Conservation (phyloP, 1,140 invertebrate genomes). For the Drosophila sucinea region DNA sequence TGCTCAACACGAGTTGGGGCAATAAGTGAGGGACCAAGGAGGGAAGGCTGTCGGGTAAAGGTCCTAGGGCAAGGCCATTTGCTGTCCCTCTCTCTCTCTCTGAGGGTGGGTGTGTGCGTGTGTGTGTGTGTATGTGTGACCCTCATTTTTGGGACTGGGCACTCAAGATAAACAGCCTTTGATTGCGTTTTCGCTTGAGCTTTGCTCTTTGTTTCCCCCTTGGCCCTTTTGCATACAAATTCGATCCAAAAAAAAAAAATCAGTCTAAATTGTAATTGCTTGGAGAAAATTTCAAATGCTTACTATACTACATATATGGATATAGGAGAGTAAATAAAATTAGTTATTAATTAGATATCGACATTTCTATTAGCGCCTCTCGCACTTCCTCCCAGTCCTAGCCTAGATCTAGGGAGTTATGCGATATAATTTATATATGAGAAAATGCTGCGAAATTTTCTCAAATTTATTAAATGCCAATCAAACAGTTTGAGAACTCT, state of each 20-base stretch:
- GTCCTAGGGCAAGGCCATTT: conserved; percentile 19
- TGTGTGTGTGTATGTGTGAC: conserved; percentile 4
- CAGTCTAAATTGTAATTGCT: background rate
- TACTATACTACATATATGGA: too few relatives aligned
- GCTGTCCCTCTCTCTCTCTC: background rate
- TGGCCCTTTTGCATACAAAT: conserved; percentile 11
- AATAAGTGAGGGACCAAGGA: background rate
- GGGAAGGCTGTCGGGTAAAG: conserved; percentile 1
- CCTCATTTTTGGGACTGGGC: conserved; percentile 25
- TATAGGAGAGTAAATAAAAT: background rate
- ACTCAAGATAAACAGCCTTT: conserved; percentile 58
- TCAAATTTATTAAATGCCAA: too few relatives aligned
- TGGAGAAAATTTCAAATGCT: background rate
- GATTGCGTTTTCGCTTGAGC: conserved; percentile 41
- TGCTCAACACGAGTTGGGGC: conserved; percentile 7
- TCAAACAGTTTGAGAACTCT: too few relatives aligned
- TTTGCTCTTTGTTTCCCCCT: conserved; percentile 7
- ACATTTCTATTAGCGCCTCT: background rate
- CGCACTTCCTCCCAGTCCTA: background rate
- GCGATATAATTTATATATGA: too few relatives aligned
- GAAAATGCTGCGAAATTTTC: too few relatives aligned
- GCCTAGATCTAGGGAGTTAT: background rate
- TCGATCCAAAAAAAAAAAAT: background rate
- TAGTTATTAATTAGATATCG: background rate
- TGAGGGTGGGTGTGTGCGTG: background rate